These are phyloP conservation scores for Hofmannophila pseudospretella DNA, from an alignment of 2,888 invertebrate species.

Conservation along the genomic window DNA sequence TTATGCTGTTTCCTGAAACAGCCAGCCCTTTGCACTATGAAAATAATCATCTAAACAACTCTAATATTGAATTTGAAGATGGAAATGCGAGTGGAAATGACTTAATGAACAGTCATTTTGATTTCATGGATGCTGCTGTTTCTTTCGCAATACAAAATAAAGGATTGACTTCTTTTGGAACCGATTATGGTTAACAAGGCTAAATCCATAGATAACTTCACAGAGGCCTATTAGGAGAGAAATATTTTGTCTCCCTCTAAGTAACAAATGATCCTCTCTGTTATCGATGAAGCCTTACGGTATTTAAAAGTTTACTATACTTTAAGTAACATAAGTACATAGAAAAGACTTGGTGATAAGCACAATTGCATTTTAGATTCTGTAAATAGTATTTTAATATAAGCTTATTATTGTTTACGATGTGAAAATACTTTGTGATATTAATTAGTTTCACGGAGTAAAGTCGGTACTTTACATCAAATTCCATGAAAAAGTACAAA, in stretches of 20 bases:
- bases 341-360: too few species aligned
- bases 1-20: slow-evolving; percentile 36
- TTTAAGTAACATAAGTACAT: neutral
- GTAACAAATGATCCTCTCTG: too few species aligned
- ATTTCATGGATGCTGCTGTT: slow-evolving; percentile 85
- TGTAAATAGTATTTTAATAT: neutral
- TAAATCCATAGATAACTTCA: too few species aligned
- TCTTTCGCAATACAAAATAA: slow-evolving; percentile 85
- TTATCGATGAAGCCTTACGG: too few species aligned
- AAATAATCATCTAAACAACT: slow-evolving; percentile 28
- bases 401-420: too few species aligned
- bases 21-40: slow-evolving; percentile 36
- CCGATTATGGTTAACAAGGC: slow-evolving; percentile 56
- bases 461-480: neutral
- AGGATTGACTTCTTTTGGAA: slow-evolving; percentile 78
- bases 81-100: slow-evolving; percentile 33
- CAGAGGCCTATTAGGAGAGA: too few species aligned
- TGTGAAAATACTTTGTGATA: slow-evolving; percentile 1
- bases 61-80: slow-evolving; percentile 29
- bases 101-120: slow-evolving; percentile 47
- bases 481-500: slow-evolving; percentile 37
- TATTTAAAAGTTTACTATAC: too few species aligned
- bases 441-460: neutral
- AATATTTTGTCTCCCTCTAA: too few species aligned
- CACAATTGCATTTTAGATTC: neutral